Conservation (phyloP, 2,797 vertebrate genomes). For the Rhynchotus rufescens region DNA sequence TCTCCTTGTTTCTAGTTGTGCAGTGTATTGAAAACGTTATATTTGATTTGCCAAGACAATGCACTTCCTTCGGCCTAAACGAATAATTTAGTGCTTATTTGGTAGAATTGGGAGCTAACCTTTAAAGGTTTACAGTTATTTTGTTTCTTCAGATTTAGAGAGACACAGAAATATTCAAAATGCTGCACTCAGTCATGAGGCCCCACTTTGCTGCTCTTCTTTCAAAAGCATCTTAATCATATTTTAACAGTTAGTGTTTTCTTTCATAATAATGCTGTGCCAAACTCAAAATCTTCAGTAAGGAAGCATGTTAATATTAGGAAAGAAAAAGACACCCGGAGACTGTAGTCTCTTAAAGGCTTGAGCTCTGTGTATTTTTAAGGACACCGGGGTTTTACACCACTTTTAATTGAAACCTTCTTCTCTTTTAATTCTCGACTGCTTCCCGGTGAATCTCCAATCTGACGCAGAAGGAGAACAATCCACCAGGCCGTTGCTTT, state of each 20-base stretch:
- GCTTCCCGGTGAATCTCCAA: conserved; percentile 20
- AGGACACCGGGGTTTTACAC: neutral
- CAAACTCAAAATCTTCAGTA: neutral
- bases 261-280: neutral
- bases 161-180: neutral
- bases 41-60: neutral
- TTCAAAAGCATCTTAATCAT: neutral
- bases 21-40: neutral
- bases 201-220: neutral
- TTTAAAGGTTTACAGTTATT: neutral
- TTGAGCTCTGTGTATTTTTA: neutral
- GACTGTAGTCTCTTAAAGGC: neutral
- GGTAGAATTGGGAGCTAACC: neutral
- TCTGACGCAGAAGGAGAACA: neutral
- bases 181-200: neutral
- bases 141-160: neutral
- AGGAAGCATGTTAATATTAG: neutral
- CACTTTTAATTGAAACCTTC: conserved; percentile 12
- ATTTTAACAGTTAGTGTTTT: neutral
- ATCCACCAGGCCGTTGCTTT: neutral
- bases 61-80: conserved; percentile 35
- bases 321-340: neutral
- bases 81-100: neutral
- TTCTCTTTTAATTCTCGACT: conserved; percentile 27
- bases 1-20: neutral